Base-by-base conservation (phyloP, 2,797 vertebrate genomes). In the Coregonus sp. region DNA sequence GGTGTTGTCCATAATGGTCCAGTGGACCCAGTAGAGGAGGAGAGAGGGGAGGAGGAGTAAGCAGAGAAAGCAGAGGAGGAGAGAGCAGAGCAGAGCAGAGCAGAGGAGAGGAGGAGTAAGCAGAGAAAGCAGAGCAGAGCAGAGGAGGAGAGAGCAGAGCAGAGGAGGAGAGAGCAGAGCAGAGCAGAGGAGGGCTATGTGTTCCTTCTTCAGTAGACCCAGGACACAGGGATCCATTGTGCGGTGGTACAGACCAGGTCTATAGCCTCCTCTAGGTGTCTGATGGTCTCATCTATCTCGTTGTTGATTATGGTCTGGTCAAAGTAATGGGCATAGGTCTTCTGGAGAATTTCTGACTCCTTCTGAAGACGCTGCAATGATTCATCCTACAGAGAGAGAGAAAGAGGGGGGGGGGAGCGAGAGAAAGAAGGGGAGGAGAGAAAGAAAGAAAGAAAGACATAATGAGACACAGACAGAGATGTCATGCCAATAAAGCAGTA, bases 281-380 rank as follows among this genome's bases (percentile, higher is more conserved):
- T 92, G 94, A 99, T 99, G 92, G 98, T 99, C 92, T 99, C 97
- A 75, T 99, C 98, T 63, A 99, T 99, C 93, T 99, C 97, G 65
- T 99, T 99, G 96, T 99, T 99, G 94, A 99, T 98, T 94, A 99
- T 97, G 92, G 97, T 99, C 92, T 97, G 96, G 94, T 99, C 98
- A 80, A 99, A 99, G 94, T 97, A 99, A 94, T 99, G 98, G 84
- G 96, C 94, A 87, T 99, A 99, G 77, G 98, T 98, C 95, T 97
- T 97, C 95, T 99, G 98, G 76, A 99, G 93, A 92, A 99, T 96
- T 90, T 99, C 98, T 0, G 98, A 99, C 90, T 99, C 98, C 90
- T 98, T 99, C 94, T 99, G 98, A 90, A 99, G 96, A 87, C 96
- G 96, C 94, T 98, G 98, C 82, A 99, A 96, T 73, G 98, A 99